Evolutionary conservation across 1,140 invertebrate genomes (phyloP), one percentile per base, ranked within the genome.

Genomic region (Magallana ariakensis): DNA sequence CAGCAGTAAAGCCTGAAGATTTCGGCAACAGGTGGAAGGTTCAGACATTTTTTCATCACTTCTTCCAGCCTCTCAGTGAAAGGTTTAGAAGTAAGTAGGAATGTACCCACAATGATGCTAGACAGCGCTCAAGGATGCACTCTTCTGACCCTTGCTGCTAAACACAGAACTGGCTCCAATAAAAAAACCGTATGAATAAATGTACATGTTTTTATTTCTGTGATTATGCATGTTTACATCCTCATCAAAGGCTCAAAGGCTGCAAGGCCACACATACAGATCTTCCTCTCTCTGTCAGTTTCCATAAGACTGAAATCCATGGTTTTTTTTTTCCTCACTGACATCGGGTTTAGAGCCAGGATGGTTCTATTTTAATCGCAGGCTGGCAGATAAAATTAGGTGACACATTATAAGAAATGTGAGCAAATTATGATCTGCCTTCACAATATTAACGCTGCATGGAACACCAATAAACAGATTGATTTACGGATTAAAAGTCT

Each of bases 321-420:
- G 6, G 19, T 62, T 5, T n/a, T 62, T 62, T 62, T 62, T 62
- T 16, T 6, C 58, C 58, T 62, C 16, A 19, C 66, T 26, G 22
- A 75, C 22, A 75, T 75, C 19, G 11, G 11, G 66, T 26, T 75
- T 26, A 75, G 19, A 75, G 33, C 22, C 66, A 75, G 9, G 66
- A 75, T 75, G 66, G 33, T 19, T 26, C 66, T 75, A 75, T 75
- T 75, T 75, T 75, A 75, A 75, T 75, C 66, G 22, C 33, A 26
- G 33, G 66, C 66, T 75, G 66, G 66, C 66, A 75, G 66, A 75
- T 75, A 75, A 75, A 75, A 75, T 75, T 75, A 75, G 66, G 66
- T 75, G 66, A 75, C 66, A 75, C 66, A 75, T 75, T 75, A 75
- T 13, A 13, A 22, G 66, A 26, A 75, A 75, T 75, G 66, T 75